These are phyloP conservation scores for Baryphthengus martii DNA, from an alignment of 2,113 vertebrate genomes.

Conservation along the genomic window DNA sequence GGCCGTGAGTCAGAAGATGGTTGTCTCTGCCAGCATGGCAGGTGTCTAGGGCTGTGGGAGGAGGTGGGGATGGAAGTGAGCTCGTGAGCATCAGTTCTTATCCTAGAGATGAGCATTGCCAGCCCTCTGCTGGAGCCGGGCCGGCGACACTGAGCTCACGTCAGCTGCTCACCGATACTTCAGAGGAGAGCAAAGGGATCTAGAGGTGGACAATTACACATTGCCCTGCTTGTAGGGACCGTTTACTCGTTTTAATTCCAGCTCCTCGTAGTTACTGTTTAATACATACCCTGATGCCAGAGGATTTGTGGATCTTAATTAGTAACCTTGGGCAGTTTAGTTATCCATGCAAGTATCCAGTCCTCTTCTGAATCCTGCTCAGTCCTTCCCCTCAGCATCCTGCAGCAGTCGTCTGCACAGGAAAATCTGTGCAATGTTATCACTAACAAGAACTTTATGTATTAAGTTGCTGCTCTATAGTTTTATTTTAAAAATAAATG, in stretches of 20 bases:
- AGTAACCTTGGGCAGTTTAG: not conserved
- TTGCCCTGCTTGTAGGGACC: not conserved
- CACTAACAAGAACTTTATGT: not conserved
- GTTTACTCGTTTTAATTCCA: not conserved
- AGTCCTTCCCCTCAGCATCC: not conserved
- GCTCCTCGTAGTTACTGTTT: not conserved
- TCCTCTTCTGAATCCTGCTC: not conserved
- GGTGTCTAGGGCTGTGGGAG: not conserved
- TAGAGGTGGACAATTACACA: not conserved
- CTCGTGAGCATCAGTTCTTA: rapidly evolving
- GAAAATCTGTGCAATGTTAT: not conserved
- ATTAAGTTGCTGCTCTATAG: not conserved
- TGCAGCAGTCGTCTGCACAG: not conserved
- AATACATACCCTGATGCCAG: not conserved
- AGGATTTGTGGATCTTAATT: not conserved
- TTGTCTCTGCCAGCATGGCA: not conserved
- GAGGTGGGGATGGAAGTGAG: not conserved
- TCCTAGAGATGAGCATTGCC: not conserved
- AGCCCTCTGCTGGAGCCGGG: not conserved
- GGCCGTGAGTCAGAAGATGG: not conserved
- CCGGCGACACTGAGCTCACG: rapidly evolving
- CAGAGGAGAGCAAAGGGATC: not conserved
- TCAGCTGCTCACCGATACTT: not conserved
- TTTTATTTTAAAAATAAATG: not conserved
- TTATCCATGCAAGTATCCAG: not conserved